A percentile compares a stretch with the other conserved stretches of the same genome.
Evolutionary conservation across 64 coral and sea anemone genomes (phyloP).

Genomic region (Hydrozoanthus tunicans): DNA sequence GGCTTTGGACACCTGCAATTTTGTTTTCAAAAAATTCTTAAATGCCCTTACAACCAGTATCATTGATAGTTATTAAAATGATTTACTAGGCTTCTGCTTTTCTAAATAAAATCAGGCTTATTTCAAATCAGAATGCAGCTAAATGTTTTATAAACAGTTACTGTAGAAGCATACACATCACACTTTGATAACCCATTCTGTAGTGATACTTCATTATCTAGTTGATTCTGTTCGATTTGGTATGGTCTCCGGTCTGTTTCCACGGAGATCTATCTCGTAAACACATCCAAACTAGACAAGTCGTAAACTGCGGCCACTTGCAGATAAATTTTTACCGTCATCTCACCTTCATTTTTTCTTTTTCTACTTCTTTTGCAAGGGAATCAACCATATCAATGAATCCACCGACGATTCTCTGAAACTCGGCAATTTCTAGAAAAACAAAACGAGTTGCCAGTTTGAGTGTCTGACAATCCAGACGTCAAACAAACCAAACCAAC

Average conservation of each 20-base stretch:
- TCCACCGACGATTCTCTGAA: constrained; percentile 97
- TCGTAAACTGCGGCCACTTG: neutral
- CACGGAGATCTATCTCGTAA: constrained; percentile 50
- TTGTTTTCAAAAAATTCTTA: no score
- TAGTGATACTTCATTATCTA: no score
- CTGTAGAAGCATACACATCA: no score
- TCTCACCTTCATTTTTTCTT: constrained; percentile 99
- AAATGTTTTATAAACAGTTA: no score
- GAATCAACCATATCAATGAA: constrained; percentile 98
- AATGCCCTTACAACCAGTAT: no score
- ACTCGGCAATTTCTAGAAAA: constrained; percentile 90
- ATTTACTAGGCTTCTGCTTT: no score
- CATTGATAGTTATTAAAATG: no score
- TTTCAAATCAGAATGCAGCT: no score
- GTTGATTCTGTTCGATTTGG: neutral
- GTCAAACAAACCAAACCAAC: neutral
- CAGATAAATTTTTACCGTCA: neutral
- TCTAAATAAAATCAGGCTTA: no score
- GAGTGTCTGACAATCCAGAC: neutral
- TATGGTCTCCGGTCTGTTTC: neutral
- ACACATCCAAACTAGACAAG: neutral
- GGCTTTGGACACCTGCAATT: no score
- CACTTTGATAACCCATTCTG: no score
- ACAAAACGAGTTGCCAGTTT: constrained; percentile 1
- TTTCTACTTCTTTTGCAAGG: constrained; percentile 96